These are phyloP conservation scores for Sapajus apella DNA, from an alignment of 2,113 vertebrate genomes.

Conservation along the genomic window DNA sequence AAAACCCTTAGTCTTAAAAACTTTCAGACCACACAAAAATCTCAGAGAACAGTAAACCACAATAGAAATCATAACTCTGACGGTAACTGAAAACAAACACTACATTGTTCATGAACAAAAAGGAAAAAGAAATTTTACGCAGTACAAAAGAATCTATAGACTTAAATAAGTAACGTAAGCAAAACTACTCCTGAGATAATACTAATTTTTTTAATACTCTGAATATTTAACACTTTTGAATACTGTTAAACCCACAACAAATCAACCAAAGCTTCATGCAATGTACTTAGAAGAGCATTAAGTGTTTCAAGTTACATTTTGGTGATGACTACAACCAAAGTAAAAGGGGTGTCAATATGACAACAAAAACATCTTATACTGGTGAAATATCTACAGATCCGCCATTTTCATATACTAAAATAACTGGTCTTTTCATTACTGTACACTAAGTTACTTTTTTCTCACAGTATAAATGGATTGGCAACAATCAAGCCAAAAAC, in stretches of 20 bases:
- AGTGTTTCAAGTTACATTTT: neutral
- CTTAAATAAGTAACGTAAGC: conserved; percentile 3
- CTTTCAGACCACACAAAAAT: neutral
- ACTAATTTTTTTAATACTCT: neutral
- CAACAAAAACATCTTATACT: conserved; percentile 6
- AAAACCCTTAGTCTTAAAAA: neutral
- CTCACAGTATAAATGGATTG: neutral
- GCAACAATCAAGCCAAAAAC: conserved; percentile 8
- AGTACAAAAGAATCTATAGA: conserved; percentile 14
- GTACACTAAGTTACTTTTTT: neutral
- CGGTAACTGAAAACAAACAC: conserved; percentile 40
- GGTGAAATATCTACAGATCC: neutral
- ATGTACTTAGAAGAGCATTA: neutral
- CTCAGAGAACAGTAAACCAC: neutral
- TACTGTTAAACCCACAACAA: neutral
- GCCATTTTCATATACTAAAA: conserved; percentile 17
- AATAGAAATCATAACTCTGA: neutral
- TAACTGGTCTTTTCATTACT: neutral
- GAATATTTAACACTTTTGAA: neutral
- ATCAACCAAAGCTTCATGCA: conserved; percentile 18
- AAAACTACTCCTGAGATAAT: conserved; percentile 19
- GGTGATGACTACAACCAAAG: neutral
- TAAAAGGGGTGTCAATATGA: conserved; percentile 11
- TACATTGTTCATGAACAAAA: conserved; percentile 22
- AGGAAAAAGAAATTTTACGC: neutral